Base-by-base conservation (phyloP, 64 coral and sea anemone genomes). In the Montipora capricornis region DNA sequence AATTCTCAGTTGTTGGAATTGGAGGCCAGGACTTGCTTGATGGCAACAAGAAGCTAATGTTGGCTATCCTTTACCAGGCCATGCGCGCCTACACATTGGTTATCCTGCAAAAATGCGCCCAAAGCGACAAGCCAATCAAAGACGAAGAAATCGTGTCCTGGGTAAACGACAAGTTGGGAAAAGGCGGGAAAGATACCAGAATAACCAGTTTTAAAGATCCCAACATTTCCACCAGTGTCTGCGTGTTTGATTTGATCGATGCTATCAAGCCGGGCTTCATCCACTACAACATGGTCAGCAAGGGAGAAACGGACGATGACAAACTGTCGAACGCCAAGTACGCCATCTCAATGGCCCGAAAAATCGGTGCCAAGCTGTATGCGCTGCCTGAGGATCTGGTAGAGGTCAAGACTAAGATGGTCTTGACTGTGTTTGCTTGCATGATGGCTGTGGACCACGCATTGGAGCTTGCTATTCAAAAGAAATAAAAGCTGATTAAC, bases 391-490 rank as follows among this genome's bases (percentile, higher is more conserved):
- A 99, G 20, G 98, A 99, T 80, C 75, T 99, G 52, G 92, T 99
- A 8, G 95, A 99, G 53, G 98, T 96, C 0, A 99, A 99, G 48
- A 64, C 94, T 4, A 99, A 99, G 75, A 99, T 99, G 98, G 98
- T 99, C 6, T 83, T 99, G 79, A 99, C 98, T 2, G 95, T 99
- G 47, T 99, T 99, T 58, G 98, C 98, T 17, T 98, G 96, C 68
- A 84, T 97, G 75, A 97, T 97, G 96, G 96, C 91, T 47, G 90
- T 89, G 0, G 95, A 74, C 13, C 92, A 90, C 67, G 88, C 88
- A 7, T 13, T 70, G 3, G 60, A 64, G n/a, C 82, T 8, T 16
- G 62, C 47, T 6, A 4, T 0, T 16, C 60, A 15, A 64, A 64
- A 64, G 13, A 77, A 77, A 44, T 14, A 9, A 77, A 45, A 47